phyloP scores from a whole-genome alignment of 1,140 invertebrate species.

The Vanessa atalanta region DNA sequence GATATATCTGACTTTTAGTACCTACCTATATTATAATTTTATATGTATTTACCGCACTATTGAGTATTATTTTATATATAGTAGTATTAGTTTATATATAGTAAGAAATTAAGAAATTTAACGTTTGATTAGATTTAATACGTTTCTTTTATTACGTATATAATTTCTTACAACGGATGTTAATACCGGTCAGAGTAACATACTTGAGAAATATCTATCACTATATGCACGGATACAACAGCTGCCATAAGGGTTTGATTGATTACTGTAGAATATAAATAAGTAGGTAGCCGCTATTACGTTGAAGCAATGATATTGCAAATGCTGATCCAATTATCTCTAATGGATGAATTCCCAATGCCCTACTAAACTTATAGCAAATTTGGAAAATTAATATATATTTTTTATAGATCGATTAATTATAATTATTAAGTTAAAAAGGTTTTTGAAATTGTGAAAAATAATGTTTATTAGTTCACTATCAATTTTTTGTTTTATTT shows the following conservation, averaged over 20 bases:
- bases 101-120: no score
- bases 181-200: background rate
- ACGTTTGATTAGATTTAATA: no score
- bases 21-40: no score
- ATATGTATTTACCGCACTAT: no score
- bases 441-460: no score
- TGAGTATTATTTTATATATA: no score
- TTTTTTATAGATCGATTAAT: background rate
- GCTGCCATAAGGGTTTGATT: constrained; percentile 19
- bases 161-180: background rate
- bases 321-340: constrained; percentile 60
- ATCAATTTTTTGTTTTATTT: no score
- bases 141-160: no score
- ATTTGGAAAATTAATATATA: constrained; percentile 44
- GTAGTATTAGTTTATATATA: no score
- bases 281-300: constrained; percentile 22
- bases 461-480: no score
- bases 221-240: constrained; percentile 2
- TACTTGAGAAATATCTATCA: constrained; percentile 5
- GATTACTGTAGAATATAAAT: constrained; percentile 20
- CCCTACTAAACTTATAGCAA: constrained; percentile 27
- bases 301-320: constrained; percentile 37
- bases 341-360: constrained; percentile 63
- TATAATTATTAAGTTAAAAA: no score
- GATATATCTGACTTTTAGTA: no score